Evolutionary conservation across 1,140 invertebrate genomes (phyloP), one percentile per base, ranked within the genome.

Genomic region (Periplaneta americana): DNA sequence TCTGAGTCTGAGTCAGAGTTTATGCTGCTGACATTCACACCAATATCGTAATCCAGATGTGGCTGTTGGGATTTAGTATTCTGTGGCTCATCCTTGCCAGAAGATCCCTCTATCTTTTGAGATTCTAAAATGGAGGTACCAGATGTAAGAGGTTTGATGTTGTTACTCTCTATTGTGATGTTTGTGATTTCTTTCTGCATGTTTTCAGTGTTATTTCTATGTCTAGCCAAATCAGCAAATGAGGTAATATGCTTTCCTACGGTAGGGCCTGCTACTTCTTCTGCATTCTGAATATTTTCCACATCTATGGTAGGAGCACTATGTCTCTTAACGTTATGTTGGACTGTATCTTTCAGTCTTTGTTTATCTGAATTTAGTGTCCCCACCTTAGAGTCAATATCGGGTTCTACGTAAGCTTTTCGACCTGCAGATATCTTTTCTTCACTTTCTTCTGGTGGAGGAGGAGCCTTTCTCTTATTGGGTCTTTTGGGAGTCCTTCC

Each of bases 391-490:
- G 34, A 13, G 33, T 22, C 34, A 28, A 13, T 34, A 15, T 78
- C 76, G 37, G 34, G 17, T 34, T 18, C 17, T 1, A 22, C 34
- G 34, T 36, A n/a, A n/a, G 34, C 6, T 6, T 2, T 36, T 15
- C n/a, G 34, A 34, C 34, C 75, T 9, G 32, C 33, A 13, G 34
- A 36, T 1, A 9, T 34, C 22, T 34, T 17, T 66, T 80, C 35
- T 57, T 81, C 74, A 83, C 81, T 9, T 83, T 85, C 31, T 36
- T 57, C 89, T 15, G 93, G 93, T 2, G 93, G 93, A 0, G 91
- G 91, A 2, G 94, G 94, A 17, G 94, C 94, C 88, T 94, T 94
- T 1, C 91, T 91, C 84, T 92, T 94, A 81, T 93, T 93, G 6
- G 88, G 87, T 84, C 87, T 86, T 82, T 86, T 86, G 87, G 87